These are phyloP conservation scores for Syngnathus acus DNA, from an alignment of 2,797 vertebrate species.

Conservation along the genomic window DNA sequence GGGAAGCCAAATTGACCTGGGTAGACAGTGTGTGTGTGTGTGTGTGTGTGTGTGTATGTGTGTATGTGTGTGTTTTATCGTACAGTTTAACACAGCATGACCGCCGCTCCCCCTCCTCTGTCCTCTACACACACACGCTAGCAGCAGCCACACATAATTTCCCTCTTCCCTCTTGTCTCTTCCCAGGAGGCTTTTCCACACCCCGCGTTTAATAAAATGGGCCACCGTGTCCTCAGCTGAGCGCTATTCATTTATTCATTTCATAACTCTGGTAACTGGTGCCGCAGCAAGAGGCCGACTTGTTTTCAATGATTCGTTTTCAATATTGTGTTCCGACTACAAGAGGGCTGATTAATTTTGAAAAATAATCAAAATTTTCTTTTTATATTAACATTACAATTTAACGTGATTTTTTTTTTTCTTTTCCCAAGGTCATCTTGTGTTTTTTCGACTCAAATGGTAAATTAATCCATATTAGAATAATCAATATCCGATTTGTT, in stretches of 20 bases:
- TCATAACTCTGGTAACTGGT: not conserved
- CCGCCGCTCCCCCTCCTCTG: not conserved
- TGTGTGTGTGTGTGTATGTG: constrained; percentile 6
- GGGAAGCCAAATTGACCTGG: constrained; percentile 40
- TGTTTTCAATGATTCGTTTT: not conserved
- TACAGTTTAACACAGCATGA: constrained; percentile 13
- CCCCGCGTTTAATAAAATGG: constrained; percentile 69
- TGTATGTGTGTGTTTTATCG: constrained; percentile 7
- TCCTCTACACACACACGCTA: not conserved
- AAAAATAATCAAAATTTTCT: too few species aligned
- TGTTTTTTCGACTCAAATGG: too few species aligned
- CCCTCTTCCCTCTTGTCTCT: constrained; percentile 18
- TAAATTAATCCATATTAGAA: too few species aligned
- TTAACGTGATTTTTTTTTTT: too few species aligned
- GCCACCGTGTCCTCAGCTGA: constrained; percentile 59
- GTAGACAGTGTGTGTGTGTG: constrained; percentile 17
- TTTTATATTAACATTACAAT: too few species aligned
- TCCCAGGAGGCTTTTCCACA: constrained; percentile 65
- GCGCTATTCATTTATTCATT: constrained; percentile 65
- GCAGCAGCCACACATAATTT: constrained; percentile 11
- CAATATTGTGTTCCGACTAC: not conserved
- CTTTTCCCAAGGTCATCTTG: too few species aligned
- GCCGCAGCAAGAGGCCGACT: not conserved
- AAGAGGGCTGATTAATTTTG: too few species aligned
- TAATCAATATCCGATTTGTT: too few species aligned